Conservation (phyloP, 2,888 invertebrate genomes). For the Eupeodes latifasciatus region DNA sequence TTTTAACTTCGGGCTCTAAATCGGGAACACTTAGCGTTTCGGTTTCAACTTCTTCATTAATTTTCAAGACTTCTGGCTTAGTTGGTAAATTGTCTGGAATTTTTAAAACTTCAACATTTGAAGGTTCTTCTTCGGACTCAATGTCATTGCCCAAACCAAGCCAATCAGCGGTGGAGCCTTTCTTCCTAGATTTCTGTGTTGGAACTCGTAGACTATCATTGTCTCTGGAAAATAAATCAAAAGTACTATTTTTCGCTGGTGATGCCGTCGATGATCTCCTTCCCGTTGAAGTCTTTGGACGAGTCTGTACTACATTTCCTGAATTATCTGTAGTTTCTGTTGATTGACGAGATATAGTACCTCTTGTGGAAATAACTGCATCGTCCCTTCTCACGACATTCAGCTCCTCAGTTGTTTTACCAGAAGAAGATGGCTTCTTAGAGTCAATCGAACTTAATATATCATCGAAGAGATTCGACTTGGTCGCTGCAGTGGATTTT, state of each 20-base stretch:
- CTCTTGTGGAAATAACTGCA: constrained; percentile 68
- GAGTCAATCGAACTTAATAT: constrained; percentile 79
- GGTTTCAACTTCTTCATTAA: constrained; percentile 63
- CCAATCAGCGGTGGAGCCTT: constrained; percentile 81
- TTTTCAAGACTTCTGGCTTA: constrained; percentile 73
- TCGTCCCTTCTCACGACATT: constrained; percentile 69
- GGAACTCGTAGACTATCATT: constrained; percentile 79
- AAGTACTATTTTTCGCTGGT: constrained; percentile 74
- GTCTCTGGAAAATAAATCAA: constrained; percentile 77
- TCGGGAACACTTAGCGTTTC: background rate
- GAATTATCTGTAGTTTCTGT: constrained; percentile 83
- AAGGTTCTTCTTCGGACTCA: constrained; percentile 76
- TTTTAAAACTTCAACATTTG: constrained; percentile 62
- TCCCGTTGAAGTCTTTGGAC: constrained; percentile 82
- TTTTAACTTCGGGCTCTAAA: constrained; percentile 6
- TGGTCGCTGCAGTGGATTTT: constrained; percentile 78
- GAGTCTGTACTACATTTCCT: constrained; percentile 78
- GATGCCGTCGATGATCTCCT: constrained; percentile 81
- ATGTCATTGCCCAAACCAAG: constrained; percentile 80
- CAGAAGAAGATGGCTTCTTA: constrained; percentile 78
- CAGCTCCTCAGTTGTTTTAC: constrained; percentile 65
- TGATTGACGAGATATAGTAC: constrained; percentile 82
- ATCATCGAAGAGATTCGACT: constrained; percentile 83
- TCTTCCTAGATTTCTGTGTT: constrained; percentile 79
- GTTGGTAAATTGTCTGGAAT: constrained; percentile 59